These are phyloP conservation scores for Epirrhoe tristata DNA, from an alignment of 2,888 invertebrate genomes.

Conservation along the genomic window DNA sequence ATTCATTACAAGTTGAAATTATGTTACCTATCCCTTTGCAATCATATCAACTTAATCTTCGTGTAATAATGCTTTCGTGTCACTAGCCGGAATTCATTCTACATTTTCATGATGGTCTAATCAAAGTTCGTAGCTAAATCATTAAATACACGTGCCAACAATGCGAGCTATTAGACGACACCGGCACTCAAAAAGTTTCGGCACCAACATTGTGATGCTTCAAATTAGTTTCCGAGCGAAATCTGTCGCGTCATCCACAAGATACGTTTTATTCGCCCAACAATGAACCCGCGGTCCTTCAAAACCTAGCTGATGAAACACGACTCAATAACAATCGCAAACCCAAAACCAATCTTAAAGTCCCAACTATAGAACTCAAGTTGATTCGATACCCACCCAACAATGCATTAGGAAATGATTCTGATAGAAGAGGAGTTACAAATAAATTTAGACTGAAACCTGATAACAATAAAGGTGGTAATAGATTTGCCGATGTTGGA, in stretches of 20 bases:
- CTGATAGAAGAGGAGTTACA: slow-evolving; percentile 52
- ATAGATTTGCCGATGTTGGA: slow-evolving; percentile 56
- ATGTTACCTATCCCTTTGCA: too few relatives aligned
- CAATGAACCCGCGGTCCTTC: slow-evolving; percentile 81
- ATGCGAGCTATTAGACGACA: slow-evolving; percentile 64
- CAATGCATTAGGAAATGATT: slow-evolving; percentile 65
- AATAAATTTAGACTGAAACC: slow-evolving; percentile 62
- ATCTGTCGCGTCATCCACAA: slow-evolving; percentile 79
- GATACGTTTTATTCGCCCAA: slow-evolving; percentile 80
- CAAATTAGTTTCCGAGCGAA: slow-evolving; percentile 83
- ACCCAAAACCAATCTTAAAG: slow-evolving; percentile 51
- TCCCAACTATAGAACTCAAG: slow-evolving; percentile 65
- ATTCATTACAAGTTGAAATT: too few relatives aligned
- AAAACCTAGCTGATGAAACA: slow-evolving; percentile 61
- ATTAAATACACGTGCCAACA: slow-evolving; percentile 71
- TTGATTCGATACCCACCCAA: slow-evolving; percentile 61
- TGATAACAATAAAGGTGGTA: slow-evolving; percentile 39
- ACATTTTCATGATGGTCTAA: slow-evolving; percentile 37
- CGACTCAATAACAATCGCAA: slow-evolving; percentile 65
- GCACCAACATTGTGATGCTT: slow-evolving; percentile 78
- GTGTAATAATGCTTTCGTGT: background rate
- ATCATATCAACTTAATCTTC: background rate
- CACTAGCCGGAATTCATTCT: background rate
- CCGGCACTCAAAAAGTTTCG: slow-evolving; percentile 78
- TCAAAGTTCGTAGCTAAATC: slow-evolving; percentile 47